A percentile compares a stretch with the other conserved stretches of the same genome.
Evolutionary conservation across 2,113 vertebrate species (phyloP).

Genomic region (Sorex araneus): DNA sequence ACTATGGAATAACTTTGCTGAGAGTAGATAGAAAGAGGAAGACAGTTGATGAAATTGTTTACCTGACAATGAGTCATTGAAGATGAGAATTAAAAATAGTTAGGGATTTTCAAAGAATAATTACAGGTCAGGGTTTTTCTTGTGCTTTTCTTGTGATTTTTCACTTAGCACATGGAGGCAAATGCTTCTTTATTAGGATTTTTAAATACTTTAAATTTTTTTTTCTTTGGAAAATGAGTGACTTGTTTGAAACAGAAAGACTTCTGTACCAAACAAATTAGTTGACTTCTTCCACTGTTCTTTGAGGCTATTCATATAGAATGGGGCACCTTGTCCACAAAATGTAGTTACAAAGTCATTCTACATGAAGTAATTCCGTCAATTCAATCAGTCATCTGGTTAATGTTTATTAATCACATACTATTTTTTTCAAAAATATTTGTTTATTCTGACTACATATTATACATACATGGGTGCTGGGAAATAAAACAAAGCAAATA

Average conservation of each 20-base stretch:
- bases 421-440: neutral
- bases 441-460: neutral
- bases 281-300: neutral
- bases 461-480: neutral
- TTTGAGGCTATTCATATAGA: neutral
- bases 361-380: neutral
- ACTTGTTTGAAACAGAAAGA: neutral
- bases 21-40: neutral
- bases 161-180: neutral
- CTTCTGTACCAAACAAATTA: neutral
- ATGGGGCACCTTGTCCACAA: neutral
- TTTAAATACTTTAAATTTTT: conserved; percentile 16
- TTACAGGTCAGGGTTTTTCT: neutral
- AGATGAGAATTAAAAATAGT: conserved; percentile 17
- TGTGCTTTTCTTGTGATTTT: neutral
- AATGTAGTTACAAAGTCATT: neutral
- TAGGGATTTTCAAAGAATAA: neutral
- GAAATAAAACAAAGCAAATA: neutral
- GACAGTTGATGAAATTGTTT: conserved; percentile 1
- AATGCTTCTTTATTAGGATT: conserved; percentile 7
- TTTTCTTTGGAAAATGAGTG: neutral
- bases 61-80: neutral
- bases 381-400: neutral
- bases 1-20: neutral
- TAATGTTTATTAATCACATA: neutral